phyloP scores from a whole-genome alignment of 2,888 invertebrate species.

The Epistrophe eligans region DNA sequence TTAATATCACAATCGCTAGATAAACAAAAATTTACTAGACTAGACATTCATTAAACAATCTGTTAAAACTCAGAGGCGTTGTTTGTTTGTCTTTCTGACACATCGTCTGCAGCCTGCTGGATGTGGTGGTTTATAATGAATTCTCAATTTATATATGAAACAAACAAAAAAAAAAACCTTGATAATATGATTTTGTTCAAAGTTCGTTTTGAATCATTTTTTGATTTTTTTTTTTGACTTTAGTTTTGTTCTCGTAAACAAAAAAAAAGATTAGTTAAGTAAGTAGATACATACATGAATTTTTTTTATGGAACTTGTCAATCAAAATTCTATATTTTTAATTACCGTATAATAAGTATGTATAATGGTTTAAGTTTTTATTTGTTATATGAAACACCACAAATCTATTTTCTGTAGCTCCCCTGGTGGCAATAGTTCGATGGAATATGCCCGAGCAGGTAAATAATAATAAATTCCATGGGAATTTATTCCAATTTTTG shows the following conservation, averaged over 20 bases:
- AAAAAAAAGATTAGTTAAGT: not conserved
- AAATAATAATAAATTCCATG: too few relatives aligned
- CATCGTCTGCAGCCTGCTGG: constrained; percentile 8
- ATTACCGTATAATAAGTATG: too few relatives aligned
- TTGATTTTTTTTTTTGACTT: not conserved
- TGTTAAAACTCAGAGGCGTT: constrained; percentile 30
- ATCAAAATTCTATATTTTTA: too few relatives aligned
- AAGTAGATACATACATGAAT: too few relatives aligned
- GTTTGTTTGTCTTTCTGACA: constrained; percentile 34
- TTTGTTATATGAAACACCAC: too few relatives aligned
- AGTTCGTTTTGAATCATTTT: not conserved
- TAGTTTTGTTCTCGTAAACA: not conserved
- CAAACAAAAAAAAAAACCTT: not conserved
- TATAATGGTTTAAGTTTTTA: too few relatives aligned
- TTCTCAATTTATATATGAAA: not conserved
- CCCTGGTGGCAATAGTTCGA: too few relatives aligned
- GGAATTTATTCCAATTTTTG: too few relatives aligned
- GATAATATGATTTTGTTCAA: not conserved
- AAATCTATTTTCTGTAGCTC: too few relatives aligned
- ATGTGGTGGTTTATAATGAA: not conserved
- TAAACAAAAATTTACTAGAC: constrained; percentile 40
- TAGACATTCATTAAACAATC: constrained; percentile 54
- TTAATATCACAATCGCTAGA: constrained; percentile 51
- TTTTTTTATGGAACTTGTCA: too few relatives aligned
- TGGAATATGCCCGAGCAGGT: too few relatives aligned